These are phyloP conservation scores for Sebastes schlegelii DNA, from an alignment of 2,113 vertebrate species.

Conservation along the genomic window DNA sequence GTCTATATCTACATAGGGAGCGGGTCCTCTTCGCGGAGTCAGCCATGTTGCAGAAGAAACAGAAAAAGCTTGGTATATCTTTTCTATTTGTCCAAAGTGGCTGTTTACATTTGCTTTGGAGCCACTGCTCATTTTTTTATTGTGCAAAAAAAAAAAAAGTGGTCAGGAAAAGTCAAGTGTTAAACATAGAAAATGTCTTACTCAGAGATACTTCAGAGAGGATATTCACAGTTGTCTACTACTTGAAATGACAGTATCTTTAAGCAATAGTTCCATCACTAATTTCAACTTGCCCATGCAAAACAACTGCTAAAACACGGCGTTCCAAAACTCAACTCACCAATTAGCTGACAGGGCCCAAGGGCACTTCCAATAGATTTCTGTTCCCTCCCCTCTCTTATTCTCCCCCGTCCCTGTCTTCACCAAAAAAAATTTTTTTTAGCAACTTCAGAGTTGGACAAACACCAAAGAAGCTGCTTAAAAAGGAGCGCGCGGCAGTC, in stretches of 20 bases:
- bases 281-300: constrained; percentile 36
- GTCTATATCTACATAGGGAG: no score
- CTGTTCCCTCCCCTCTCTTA: constrained; percentile 48
- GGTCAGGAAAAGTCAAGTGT: constrained; percentile 30
- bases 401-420: constrained; percentile 43
- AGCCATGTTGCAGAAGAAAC: neutral
- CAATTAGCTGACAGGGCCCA: constrained; percentile 51
- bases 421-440: constrained; percentile 2
- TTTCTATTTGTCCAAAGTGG: neutral
- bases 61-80: neutral
- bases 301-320: constrained; percentile 44
- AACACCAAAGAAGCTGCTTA: constrained; percentile 63
- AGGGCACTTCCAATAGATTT: constrained; percentile 35
- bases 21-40: no score
- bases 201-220: constrained; percentile 9
- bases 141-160: neutral
- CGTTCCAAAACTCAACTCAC: constrained; percentile 25
- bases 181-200: neutral
- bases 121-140: neutral
- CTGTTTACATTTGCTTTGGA: neutral
- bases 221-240: neutral
- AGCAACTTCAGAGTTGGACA: constrained; percentile 65
- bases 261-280: constrained; percentile 19
- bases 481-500: constrained; percentile 38
- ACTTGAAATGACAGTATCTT: constrained; percentile 22